Evolutionary conservation across 92 coral and sea anemone species (phyloP), one percentile per base, ranked within the genome.

Genomic region (Siderastrea radians): DNA sequence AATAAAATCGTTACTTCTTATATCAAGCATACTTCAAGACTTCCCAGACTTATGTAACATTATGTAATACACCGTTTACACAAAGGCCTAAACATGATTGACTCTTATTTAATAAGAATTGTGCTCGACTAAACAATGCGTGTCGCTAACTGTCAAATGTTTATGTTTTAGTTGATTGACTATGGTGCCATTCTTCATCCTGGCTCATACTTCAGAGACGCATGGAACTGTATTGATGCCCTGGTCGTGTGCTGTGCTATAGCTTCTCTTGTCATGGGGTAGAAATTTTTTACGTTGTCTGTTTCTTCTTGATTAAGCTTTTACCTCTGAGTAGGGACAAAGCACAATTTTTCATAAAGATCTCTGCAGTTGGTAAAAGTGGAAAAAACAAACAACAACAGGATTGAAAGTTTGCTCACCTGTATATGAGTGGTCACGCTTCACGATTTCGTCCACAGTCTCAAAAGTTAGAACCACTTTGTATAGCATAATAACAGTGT

Each of bases 171-270:
- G 99, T 92, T 97, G 68, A 85, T 97, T 47, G 98, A 97, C 80
- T 97, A 90, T 80, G 99, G 99, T 3, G 98, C 98, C 15, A 90
- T 97, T n/a, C 91, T 97, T 64, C 98, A 97, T 78, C 96, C 94
- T 54, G 99, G 99, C 7, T 97, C 99, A 26, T 97, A 97, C 93
- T 95, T 97, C 84, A 84, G 99, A 81, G 98, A 95, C 80, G 91
- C 98, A 1, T 97, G 99, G 99, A 97, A 97, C 81, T 95, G 96
- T 75, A 97, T 97, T 67, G 99, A 97, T 78, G 98, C 98, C 14
- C 81, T 97, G 90, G 99, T 97, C 9, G 99, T 97, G 82, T 88
- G 93, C 45, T 96, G 98, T 78, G 99, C 99, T 47, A 96, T 97
- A 54, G 99, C 99, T 1, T 97, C 99, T 2, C 94, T 97, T 66